phyloP scores from a whole-genome alignment of 2,888 invertebrate genomes.

The Dioctria rufipes region DNA sequence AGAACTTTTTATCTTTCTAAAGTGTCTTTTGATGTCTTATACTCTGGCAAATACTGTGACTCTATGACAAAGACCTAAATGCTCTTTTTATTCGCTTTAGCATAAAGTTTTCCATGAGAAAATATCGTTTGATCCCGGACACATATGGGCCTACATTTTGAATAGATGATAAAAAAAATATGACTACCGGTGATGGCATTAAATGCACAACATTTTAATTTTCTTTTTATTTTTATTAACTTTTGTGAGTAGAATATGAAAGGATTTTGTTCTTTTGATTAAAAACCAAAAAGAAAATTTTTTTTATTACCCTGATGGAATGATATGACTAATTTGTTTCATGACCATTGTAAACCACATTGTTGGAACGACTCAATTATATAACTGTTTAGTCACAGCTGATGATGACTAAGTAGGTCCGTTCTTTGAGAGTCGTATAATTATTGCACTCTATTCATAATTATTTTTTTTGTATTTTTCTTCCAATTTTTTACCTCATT shows the following conservation, averaged over 20 bases:
- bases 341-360: no score
- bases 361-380: no score
- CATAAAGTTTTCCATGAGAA: background rate
- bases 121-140: constrained; percentile 25
- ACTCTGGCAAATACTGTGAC: background rate
- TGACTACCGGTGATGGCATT: background rate
- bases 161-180: background rate
- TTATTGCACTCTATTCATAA: no score
- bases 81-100: constrained; percentile 33
- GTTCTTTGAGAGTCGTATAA: no score
- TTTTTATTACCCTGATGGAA: no score
- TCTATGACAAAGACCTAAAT: constrained; percentile 13
- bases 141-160: background rate
- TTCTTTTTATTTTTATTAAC: background rate
- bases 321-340: no score
- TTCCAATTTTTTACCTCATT: no score
- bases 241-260: background rate
- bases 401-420: no score
- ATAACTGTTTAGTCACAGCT: no score
- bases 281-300: no score
- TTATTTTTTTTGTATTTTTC: no score
- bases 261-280: constrained; percentile 4
- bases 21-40: constrained; percentile 7
- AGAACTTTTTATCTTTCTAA: constrained; percentile 9
- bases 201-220: constrained; percentile 26